A percentile compares a stretch with the other conserved stretches of the same genome.
phyloP scores from a whole-genome alignment of 2,888 invertebrate species.

The Perithous albicinctus region DNA sequence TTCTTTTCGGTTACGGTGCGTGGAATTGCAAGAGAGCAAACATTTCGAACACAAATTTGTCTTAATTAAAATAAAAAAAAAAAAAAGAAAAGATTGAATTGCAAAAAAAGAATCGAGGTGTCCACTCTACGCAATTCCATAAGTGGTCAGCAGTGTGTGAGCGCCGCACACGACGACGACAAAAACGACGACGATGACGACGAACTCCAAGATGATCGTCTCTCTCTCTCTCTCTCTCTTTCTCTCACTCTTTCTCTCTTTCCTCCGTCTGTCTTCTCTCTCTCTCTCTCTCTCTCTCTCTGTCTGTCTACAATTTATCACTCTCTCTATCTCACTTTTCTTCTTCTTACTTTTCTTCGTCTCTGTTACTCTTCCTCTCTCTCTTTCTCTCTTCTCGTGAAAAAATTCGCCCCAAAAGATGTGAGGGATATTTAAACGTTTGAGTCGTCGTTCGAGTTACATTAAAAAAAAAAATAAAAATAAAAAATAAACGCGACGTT shows the following conservation, averaged over 20 bases:
- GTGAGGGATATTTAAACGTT: slow-evolving; percentile 47
- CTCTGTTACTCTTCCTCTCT: slow-evolving; percentile 30
- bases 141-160: slow-evolving; percentile 71
- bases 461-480: slow-evolving; percentile 28
- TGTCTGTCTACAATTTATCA: slow-evolving; percentile 57
- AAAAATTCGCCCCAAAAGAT: slow-evolving; percentile 41
- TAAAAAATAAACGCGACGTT: slow-evolving; percentile 20
- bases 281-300: slow-evolving; percentile 54
- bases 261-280: slow-evolving; percentile 35
- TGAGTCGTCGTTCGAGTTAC: slow-evolving; percentile 57
- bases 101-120: slow-evolving; percentile 34
- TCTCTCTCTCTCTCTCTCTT: slow-evolving; percentile 55
- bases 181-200: slow-evolving; percentile 50
- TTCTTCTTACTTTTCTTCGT: slow-evolving; percentile 52
- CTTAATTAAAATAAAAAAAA: neutral
- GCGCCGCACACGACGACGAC: slow-evolving; percentile 68
- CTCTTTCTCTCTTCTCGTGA: slow-evolving; percentile 43
- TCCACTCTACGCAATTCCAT: slow-evolving; percentile 54
- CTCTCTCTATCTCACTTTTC: slow-evolving; percentile 59
- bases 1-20: slow-evolving; percentile 18
- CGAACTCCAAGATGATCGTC: slow-evolving; percentile 63
- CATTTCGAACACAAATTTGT: slow-evolving; percentile 29
- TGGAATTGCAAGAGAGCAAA: slow-evolving; percentile 49
- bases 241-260: slow-evolving; percentile 27
- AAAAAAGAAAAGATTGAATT: slow-evolving; percentile 9